Conservation (phyloP, 2,888 invertebrate species). For the Volucella bombylans region DNA sequence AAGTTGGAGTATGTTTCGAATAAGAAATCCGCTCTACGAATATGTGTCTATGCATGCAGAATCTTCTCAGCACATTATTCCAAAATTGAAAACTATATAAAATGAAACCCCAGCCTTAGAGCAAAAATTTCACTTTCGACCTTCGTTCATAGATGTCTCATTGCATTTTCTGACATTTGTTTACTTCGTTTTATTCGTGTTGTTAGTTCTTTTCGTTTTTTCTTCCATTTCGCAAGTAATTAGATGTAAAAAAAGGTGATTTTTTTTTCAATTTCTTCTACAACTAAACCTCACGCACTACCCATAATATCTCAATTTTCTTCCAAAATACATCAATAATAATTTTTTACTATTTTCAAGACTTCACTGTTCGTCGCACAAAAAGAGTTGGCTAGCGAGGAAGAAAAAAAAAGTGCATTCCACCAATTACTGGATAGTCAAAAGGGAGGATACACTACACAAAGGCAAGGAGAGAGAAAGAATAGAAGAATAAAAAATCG, state of each 20-base stretch:
- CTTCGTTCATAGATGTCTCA: conserved; percentile 37
- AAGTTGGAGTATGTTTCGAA: no score
- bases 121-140: not conserved
- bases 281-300: not conserved
- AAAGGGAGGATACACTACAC: conserved; percentile 68
- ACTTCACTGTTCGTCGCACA: conserved; percentile 36
- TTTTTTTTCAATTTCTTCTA: conserved; percentile 43
- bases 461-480: conserved; percentile 43
- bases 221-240: conserved; percentile 70
- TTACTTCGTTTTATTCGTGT: conserved; percentile 73
- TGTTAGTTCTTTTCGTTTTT: conserved; percentile 67
- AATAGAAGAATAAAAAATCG: not conserved
- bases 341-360: conserved; percentile 26
- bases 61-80: no score
- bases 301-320: conserved; percentile 4
- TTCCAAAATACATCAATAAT: not conserved
- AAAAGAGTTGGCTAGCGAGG: conserved; percentile 35
- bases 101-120: conserved; percentile 12
- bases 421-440: conserved; percentile 53
- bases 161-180: conserved; percentile 72
- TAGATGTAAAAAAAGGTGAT: conserved; percentile 62
- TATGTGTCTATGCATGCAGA: no score
- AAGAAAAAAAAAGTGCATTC: conserved; percentile 57
- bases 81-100: not conserved
- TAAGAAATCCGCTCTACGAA: no score